These are phyloP conservation scores for Nomada hirtipes DNA, from an alignment of 2,888 invertebrate species.

Conservation along the genomic window DNA sequence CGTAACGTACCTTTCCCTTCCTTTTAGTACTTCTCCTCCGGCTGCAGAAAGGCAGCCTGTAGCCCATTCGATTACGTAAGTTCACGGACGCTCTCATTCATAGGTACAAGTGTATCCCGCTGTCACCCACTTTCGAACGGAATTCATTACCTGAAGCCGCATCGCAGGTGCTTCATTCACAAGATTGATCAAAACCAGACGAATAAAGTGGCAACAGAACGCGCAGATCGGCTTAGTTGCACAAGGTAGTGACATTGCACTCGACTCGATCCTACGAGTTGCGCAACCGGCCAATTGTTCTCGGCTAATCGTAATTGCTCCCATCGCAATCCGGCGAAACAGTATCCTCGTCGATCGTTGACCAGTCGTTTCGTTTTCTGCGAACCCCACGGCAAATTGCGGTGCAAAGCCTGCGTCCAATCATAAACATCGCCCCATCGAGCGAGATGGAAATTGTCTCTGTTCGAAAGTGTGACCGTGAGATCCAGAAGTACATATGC, in stretches of 20 bases:
- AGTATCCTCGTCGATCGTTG: constrained; percentile 62
- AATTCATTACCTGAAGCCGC: not conserved
- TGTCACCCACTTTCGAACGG: constrained; percentile 8
- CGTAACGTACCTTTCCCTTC: not conserved
- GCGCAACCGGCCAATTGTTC: constrained; percentile 61
- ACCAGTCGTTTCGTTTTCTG: constrained; percentile 42
- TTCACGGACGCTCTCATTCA: constrained; percentile 25
- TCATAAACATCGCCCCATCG: too few species aligned
- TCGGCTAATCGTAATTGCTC: constrained; percentile 58
- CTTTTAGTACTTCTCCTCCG: not conserved
- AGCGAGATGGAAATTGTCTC: too few species aligned
- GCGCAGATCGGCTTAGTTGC: constrained; percentile 25
- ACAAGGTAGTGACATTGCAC: constrained; percentile 65
- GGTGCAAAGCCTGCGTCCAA: not conserved
- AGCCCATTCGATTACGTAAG: not conserved
- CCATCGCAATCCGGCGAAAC: constrained; percentile 51
- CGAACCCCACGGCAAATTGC: not conserved
- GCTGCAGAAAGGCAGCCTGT: not conserved
- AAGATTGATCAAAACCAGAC: not conserved
- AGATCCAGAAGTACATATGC: too few species aligned
- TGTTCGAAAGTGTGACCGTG: too few species aligned
- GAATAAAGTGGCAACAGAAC: not conserved
- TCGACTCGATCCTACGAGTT: constrained; percentile 35
- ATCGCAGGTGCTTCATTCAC: not conserved
- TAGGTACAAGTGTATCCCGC: not conserved